These are phyloP conservation scores for Lochmaea capreae DNA, from an alignment of 2,888 invertebrate species.

Conservation along the genomic window DNA sequence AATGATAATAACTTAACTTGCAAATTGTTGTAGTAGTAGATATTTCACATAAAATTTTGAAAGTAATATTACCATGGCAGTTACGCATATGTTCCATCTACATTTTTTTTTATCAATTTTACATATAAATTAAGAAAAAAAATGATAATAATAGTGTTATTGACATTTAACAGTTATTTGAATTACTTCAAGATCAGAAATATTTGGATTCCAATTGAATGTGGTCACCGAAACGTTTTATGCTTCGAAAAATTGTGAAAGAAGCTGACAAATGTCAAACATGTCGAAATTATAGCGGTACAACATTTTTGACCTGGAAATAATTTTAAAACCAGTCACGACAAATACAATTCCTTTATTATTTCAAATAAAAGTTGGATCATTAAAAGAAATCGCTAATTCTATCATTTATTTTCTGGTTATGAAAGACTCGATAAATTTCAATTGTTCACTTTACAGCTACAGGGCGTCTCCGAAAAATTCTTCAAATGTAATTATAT, in stretches of 20 bases:
- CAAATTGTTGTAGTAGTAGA: conserved; percentile 55
- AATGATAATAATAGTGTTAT: conserved; percentile 32
- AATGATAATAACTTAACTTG: conserved; percentile 55
- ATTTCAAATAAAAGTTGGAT: conserved; percentile 5
- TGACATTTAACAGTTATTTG: conserved; percentile 25
- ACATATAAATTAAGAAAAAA: conserved; percentile 43
- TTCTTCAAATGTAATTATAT: not conserved
- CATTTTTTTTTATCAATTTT: conserved; percentile 39
- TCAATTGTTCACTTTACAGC: not conserved
- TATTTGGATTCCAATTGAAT: not conserved
- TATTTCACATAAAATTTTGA: conserved; percentile 54
- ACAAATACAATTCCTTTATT: conserved; percentile 9
- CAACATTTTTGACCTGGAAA: conserved; percentile 25
- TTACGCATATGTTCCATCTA: conserved; percentile 51
- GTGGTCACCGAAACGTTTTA: too few relatives aligned
- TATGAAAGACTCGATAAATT: not conserved
- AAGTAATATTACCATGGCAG: conserved; percentile 48
- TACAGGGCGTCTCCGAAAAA: not conserved
- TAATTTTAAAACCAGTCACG: conserved; percentile 11
- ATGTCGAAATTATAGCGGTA: not conserved
- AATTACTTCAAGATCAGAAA: conserved; percentile 37
- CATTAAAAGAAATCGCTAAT: too few relatives aligned
- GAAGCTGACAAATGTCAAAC: too few relatives aligned
- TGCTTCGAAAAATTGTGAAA: not conserved
- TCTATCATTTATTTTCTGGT: too few relatives aligned